Evolutionary conservation across 2,888 invertebrate species (phyloP).

Genomic region (Lypha dubia): DNA sequence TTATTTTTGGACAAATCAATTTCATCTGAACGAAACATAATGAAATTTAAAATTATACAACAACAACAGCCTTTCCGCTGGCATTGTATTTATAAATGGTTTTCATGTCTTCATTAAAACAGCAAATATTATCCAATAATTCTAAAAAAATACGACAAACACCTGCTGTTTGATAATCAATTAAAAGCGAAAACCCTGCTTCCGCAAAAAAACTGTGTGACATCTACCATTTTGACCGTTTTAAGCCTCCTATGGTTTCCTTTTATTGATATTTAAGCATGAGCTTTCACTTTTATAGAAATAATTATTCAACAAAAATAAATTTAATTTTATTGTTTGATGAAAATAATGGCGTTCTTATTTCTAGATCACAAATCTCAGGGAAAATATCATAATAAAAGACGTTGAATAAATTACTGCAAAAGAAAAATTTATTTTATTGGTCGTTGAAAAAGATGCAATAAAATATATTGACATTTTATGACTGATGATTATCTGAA

Average conservation of each 20-base stretch:
- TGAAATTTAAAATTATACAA: neutral
- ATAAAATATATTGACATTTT: neutral
- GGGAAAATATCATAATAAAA: neutral
- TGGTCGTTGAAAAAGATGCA: neutral
- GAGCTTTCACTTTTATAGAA: neutral
- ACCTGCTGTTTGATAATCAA: conserved; percentile 16
- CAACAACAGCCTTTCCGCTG: too few species aligned
- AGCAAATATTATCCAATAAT: neutral
- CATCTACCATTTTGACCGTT: too few species aligned
- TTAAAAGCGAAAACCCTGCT: neutral
- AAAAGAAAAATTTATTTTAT: neutral
- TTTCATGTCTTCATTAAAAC: neutral
- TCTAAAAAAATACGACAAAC: neutral
- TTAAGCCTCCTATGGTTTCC: neutral
- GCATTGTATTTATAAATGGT: too few species aligned
- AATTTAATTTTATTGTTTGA: neutral
- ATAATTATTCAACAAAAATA: neutral
- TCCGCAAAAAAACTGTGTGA: too few species aligned
- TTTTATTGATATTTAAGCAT: neutral
- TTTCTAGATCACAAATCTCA: conserved; percentile 21
- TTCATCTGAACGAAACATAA: too few species aligned
- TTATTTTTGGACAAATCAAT: too few species aligned
- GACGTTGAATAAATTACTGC: neutral
- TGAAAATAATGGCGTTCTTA: neutral
- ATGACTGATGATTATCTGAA: neutral